Percentiles rank a stretch among this genome's conserved stretches.
Evolutionary conservation across 2,888 invertebrate species (phyloP).

Genomic region (Cheilosia impressa): DNA sequence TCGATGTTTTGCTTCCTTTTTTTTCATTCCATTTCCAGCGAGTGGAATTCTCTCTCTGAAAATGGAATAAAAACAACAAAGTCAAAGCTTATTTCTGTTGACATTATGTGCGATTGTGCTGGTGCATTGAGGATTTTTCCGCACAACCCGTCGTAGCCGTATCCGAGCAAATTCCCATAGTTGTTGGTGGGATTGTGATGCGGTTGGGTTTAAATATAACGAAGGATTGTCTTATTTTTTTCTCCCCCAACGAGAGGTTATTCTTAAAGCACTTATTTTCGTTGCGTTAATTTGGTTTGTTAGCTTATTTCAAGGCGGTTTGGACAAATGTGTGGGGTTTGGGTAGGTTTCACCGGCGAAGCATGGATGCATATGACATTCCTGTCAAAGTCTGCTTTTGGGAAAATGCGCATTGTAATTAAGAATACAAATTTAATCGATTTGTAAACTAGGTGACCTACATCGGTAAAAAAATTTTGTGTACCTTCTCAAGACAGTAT

Average conservation of each 20-base stretch:
- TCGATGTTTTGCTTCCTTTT: conserved; percentile 36
- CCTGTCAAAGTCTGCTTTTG: too few species aligned
- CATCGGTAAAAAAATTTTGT: too few species aligned
- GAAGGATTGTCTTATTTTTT: conserved; percentile 31
- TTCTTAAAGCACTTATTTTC: conserved; percentile 24
- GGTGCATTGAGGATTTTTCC: conserved; percentile 51
- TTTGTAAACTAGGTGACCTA: too few species aligned
- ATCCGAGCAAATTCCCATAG: conserved; percentile 27
- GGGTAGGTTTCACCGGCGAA: background rate
- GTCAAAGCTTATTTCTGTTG: conserved; percentile 69
- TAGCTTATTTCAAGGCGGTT: background rate
- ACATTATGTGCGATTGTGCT: conserved; percentile 50
- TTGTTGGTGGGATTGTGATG: conserved; percentile 40
- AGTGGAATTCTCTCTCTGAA: conserved; percentile 10
- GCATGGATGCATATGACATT: too few species aligned
- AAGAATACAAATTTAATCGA: too few species aligned
- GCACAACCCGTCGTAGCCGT: conserved; percentile 21
- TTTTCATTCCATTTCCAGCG: conserved; percentile 1
- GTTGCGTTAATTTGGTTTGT: background rate
- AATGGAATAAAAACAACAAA: conserved; percentile 40
- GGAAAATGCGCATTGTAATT: too few species aligned
- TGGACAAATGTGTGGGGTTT: background rate
- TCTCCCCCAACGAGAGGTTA: background rate
- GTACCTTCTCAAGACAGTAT: too few species aligned
- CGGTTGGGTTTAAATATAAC: conserved; percentile 50